Percentiles rank a stretch among this genome's conserved stretches.
Evolutionary conservation across 2,113 vertebrate genomes (phyloP).

Genomic region (Todiramphus chloris): DNA sequence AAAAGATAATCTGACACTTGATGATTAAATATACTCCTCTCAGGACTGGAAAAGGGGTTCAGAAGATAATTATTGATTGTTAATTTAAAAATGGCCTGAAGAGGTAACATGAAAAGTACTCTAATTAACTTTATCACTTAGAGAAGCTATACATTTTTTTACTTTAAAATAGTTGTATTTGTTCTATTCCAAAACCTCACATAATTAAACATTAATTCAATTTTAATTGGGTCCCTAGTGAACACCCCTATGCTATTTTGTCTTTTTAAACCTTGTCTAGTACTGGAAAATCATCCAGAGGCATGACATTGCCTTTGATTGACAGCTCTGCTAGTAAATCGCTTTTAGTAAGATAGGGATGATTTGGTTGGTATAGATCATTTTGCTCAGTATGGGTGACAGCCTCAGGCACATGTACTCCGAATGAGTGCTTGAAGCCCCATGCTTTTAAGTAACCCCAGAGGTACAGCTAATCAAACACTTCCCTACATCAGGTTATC

Average conservation of each 20-base stretch:
- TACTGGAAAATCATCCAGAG: not conserved
- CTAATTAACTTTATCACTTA: not conserved
- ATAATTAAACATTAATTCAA: constrained; percentile 31
- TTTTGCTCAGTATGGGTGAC: not conserved
- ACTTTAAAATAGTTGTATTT: not conserved
- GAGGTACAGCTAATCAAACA: not conserved
- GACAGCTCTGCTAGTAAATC: not conserved
- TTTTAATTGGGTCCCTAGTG: constrained; percentile 10
- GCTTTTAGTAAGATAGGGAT: not conserved
- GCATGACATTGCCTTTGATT: not conserved
- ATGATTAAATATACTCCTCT: not conserved
- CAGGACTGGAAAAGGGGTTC: not conserved
- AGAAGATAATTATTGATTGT: not conserved
- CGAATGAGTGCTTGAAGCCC: not conserved
- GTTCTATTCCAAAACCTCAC: not conserved
- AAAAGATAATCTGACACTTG: not conserved
- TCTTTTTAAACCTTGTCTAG: constrained; percentile 11
- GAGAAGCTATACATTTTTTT: constrained; percentile 6
- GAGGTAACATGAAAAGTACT: not conserved
- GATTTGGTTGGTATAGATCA: not conserved
- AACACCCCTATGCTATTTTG: not conserved
- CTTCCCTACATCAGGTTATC: not conserved
- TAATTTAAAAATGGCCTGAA: constrained; percentile 32
- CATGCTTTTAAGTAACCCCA: not conserved
- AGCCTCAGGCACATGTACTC: not conserved